Evolutionary conservation across 2,797 vertebrate genomes (phyloP).

Genomic region (Melanotaenia maccullochi): DNA sequence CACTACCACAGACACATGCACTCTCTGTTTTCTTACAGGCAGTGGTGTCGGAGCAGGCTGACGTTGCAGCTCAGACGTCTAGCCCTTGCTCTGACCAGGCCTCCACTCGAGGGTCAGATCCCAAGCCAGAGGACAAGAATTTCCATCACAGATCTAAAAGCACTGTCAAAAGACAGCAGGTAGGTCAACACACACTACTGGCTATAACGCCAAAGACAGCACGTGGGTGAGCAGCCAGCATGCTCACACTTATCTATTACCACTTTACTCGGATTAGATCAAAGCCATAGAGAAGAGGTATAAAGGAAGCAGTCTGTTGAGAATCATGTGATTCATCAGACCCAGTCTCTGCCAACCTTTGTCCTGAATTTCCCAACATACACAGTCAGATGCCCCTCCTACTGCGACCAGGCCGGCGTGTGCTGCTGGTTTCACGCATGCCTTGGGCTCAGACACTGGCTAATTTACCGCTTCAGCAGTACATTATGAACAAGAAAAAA

Average conservation of each 20-base stretch:
- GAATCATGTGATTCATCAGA: constrained; percentile 79
- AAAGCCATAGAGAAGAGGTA: constrained; percentile 64
- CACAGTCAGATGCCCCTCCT: constrained; percentile 63
- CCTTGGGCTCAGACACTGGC: constrained; percentile 82
- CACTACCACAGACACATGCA: not conserved
- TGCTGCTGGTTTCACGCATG: constrained; percentile 83
- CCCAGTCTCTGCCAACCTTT: constrained; percentile 68
- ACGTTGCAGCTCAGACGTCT: constrained; percentile 33
- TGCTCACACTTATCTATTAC: constrained; percentile 48
- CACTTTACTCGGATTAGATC: constrained; percentile 64
- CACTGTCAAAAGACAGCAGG: constrained; percentile 62
- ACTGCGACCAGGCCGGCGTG: constrained; percentile 75
- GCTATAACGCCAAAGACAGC: constrained; percentile 48
- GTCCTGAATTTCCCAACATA: constrained; percentile 65
- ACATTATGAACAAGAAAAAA: constrained; percentile 77
- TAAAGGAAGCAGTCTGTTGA: constrained; percentile 63
- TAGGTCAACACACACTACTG: constrained; percentile 48
- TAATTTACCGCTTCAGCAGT: constrained; percentile 80
- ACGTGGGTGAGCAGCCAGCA: constrained; percentile 50
- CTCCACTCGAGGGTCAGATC: constrained; percentile 41
- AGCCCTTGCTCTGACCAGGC: constrained; percentile 38
- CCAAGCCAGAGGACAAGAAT: constrained; percentile 49
- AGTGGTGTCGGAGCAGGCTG: constrained; percentile 29
- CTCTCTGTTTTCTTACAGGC: constrained; percentile 57
- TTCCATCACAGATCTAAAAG: constrained; percentile 45